Evolutionary conservation across 1,140 invertebrate species (phyloP).

Genomic region (Portunus trituberculatus): DNA sequence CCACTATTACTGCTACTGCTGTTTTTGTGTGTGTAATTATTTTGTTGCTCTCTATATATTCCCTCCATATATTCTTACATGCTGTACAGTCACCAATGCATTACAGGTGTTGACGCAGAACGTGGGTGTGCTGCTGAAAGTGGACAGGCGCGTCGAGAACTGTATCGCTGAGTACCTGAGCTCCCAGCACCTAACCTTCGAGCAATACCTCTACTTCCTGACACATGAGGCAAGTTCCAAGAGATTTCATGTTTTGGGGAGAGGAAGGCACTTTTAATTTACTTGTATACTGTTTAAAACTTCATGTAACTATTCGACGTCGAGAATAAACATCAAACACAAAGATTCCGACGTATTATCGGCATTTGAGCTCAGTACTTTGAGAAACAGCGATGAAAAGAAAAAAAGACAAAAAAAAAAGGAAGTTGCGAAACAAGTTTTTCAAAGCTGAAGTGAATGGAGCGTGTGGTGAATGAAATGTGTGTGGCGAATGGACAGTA

Average conservation of each 20-base stretch:
- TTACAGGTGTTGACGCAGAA: constrained; percentile 76
- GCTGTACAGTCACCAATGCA: neutral
- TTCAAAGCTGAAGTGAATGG: no score
- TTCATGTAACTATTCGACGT: neutral
- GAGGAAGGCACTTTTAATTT: neutral
- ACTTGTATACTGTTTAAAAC: neutral
- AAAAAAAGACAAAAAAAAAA: no score
- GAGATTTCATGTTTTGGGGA: neutral
- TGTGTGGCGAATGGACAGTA: no score
- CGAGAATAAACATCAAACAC: no score
- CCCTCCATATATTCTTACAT: neutral
- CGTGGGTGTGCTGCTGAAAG: constrained; percentile 71
- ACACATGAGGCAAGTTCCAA: constrained; percentile 71
- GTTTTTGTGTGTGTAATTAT: neutral
- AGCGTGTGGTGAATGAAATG: no score
- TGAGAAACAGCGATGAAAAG: no score
- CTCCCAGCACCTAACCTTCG: constrained; percentile 72
- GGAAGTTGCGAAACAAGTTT: no score
- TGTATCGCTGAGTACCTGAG: constrained; percentile 76
- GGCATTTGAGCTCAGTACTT: no score
- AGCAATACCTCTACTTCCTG: constrained; percentile 76
- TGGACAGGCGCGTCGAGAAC: constrained; percentile 73
- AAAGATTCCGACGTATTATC: no score
- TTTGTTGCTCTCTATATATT: neutral
- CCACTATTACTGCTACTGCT: neutral